Evolutionary conservation across 1,140 invertebrate genomes (phyloP), one percentile per base, ranked within the genome.

Genomic region (Trichonephila inaurata): DNA sequence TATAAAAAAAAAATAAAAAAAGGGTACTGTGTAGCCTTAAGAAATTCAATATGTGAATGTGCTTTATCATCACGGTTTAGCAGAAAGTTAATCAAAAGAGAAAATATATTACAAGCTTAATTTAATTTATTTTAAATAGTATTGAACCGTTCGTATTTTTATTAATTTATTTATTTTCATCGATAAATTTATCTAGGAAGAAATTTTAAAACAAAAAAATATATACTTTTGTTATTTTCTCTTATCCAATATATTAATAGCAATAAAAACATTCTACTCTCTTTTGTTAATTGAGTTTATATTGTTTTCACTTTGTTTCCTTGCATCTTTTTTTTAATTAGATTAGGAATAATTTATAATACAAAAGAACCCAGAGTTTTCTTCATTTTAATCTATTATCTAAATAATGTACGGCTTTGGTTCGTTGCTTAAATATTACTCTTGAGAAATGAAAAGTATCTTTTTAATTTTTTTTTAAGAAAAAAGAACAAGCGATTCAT

Each of bases 281-380:
- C 18, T 21, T 3, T 64, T 21, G 28, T 77, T 77, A 77, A 77
- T 77, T 77, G 28, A 16, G 28, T 24, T 77, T 40, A 14, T 40
- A 28, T 40, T 77, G 72, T 33, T 40, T 5, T 33, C 28, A 33
- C 28, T 77, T 77, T 40, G 18, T 77, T 64, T 33, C 28, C 33
- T 33, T 18, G 33, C 72, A 33, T 77, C 28, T 28, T 77, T 40
- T n/a, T 1, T 19, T 18, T 77, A 77, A 77, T 77, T 77, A 28
- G 33, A 77, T 77, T 77, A 77, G 14, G 33, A 77, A 77, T 77
- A 24, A 77, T 77, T 77, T 77, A 77, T 33, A 77, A 40, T 40
- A 77, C 72, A 77, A 40, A 77, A 19, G 16, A 0, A 21, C 16
- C 18, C 33, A 28, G 28, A 33, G 28, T 28, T 40, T 24, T 77